phyloP scores from a whole-genome alignment of 2,888 invertebrate species.

The Cancer borealis region DNA sequence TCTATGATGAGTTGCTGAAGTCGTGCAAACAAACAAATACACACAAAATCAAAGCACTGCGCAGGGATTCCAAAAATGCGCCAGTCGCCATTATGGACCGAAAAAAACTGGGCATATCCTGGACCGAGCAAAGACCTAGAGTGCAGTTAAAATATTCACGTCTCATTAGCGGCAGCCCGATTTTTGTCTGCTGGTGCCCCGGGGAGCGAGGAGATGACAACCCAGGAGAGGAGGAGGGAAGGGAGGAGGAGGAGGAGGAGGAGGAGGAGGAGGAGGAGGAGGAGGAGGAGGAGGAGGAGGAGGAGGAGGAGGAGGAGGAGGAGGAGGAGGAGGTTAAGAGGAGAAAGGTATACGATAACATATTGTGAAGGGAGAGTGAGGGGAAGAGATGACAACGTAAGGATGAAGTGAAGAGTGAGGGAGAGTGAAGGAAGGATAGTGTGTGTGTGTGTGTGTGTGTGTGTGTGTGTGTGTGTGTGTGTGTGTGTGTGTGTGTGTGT shows the following conservation, averaged over 20 bases:
- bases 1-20: slow-evolving; percentile 52
- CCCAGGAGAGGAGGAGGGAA: background rate
- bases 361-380: slow-evolving; percentile 2
- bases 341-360: background rate
- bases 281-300: background rate
- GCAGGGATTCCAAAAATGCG: slow-evolving; percentile 54
- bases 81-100: slow-evolving; percentile 62
- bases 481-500: slow-evolving; percentile 8
- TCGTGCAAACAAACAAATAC: slow-evolving; percentile 62
- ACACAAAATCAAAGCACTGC: slow-evolving; percentile 61
- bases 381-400: slow-evolving; percentile 10
- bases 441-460: background rate
- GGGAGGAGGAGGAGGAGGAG: background rate
- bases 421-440: slow-evolving; percentile 3
- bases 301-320: background rate
- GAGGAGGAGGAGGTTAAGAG: background rate
- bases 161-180: slow-evolving; percentile 68
- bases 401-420: background rate
- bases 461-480: background rate
- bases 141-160: slow-evolving; percentile 74
- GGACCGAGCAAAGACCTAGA: slow-evolving; percentile 69
- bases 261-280: background rate
- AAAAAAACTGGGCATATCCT: slow-evolving; percentile 58
- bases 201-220: slow-evolving; percentile 31
- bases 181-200: slow-evolving; percentile 65